These are phyloP conservation scores for Pipistrellus pipistrellus DNA, from an alignment of 2,797 vertebrate species.

Conservation along the genomic window DNA sequence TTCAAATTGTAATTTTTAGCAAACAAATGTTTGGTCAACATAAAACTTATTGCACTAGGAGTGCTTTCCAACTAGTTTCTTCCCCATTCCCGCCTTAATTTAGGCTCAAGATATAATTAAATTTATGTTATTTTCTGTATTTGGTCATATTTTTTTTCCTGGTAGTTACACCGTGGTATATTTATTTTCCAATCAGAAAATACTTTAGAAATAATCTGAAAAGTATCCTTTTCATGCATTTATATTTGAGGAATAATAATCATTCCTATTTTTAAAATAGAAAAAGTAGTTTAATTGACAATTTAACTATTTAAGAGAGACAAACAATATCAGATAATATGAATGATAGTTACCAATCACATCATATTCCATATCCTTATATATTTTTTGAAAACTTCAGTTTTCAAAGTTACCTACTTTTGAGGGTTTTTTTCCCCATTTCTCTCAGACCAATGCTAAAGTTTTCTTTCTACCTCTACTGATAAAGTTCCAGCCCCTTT, in stretches of 20 bases:
- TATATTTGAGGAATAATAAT: not conserved
- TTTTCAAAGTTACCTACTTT: constrained; percentile 9
- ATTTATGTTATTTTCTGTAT: not conserved
- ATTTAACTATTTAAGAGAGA: not conserved
- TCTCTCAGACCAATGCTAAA: not conserved
- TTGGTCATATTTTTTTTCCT: not conserved
- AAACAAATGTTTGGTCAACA: not conserved
- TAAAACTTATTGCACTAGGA: not conserved
- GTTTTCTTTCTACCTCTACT: constrained; percentile 56
- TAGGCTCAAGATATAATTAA: not conserved
- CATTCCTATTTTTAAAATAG: not conserved
- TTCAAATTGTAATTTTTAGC: not conserved
- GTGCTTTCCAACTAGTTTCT: not conserved
- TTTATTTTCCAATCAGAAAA: constrained; percentile 17
- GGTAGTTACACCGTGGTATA: not conserved
- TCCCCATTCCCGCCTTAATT: not conserved
- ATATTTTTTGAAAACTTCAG: not conserved
- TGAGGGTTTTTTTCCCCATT: not conserved
- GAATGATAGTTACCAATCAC: not conserved
- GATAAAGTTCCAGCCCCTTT: not conserved
- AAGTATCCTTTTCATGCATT: not conserved
- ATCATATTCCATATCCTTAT: not conserved
- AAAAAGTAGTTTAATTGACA: not conserved
- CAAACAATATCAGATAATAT: not conserved
- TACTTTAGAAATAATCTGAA: not conserved